These are phyloP conservation scores for Lordiphosa stackelbergi DNA, from an alignment of 1,140 invertebrate species.

Conservation along the genomic window DNA sequence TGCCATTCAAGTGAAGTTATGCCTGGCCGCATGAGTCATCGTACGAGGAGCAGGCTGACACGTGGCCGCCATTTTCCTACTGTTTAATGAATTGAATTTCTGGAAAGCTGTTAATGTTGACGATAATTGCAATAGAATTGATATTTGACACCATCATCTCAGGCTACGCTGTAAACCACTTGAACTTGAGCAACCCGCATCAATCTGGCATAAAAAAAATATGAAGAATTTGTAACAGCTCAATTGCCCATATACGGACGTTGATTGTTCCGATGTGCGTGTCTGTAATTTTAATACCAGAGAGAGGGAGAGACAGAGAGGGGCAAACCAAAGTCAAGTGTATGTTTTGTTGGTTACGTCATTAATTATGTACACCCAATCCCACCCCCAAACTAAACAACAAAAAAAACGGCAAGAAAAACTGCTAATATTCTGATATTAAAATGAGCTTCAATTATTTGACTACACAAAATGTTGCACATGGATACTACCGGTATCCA, in stretches of 20 bases:
- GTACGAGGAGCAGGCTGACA: constrained; percentile 18
- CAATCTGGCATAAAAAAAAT: not conserved
- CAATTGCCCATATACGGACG: not conserved
- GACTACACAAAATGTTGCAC: too few relatives aligned
- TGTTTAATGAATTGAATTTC: constrained; percentile 6
- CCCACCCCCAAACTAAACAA: too few relatives aligned
- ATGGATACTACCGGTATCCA: too few relatives aligned
- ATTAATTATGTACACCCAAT: not conserved
- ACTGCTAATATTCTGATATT: too few relatives aligned
- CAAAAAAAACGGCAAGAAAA: not conserved
- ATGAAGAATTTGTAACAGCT: constrained; percentile 8
- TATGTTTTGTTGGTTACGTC: constrained; percentile 5
- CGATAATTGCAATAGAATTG: constrained; percentile 51
- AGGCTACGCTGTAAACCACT: constrained; percentile 14
- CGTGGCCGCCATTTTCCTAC: constrained; percentile 36
- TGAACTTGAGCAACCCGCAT: constrained; percentile 37
- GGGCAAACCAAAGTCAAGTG: constrained; percentile 45
- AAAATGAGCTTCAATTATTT: too few relatives aligned
- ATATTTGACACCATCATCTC: constrained; percentile 48
- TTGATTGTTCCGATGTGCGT: constrained; percentile 12
- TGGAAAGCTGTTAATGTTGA: constrained; percentile 23
- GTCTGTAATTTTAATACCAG: constrained; percentile 8
- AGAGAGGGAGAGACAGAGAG: not conserved
- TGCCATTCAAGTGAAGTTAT: constrained; percentile 38
- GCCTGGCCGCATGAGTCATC: constrained; percentile 60